Base-by-base conservation (phyloP, 2,888 invertebrate genomes). In the Chironomus riparius region DNA sequence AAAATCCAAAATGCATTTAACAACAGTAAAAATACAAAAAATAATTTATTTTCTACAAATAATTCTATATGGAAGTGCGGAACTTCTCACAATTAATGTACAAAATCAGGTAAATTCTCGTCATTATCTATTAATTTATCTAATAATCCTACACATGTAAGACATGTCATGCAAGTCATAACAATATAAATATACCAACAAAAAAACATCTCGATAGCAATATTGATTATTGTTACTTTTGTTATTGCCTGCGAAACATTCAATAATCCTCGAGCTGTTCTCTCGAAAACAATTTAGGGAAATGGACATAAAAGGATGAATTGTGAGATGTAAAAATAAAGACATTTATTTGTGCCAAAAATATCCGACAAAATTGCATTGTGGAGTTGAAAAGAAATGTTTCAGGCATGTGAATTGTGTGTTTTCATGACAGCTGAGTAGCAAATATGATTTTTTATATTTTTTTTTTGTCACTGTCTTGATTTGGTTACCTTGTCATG, bases 61-160 rank as follows among this genome's bases (percentile, higher is more conserved):
- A 72, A 61, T 61, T 18, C 47, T 62, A 12, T 28, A 6, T 61
- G 56, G 22, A 15, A 28, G 38, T 61, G 72, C 61, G 2, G 72
- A 72, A 62, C 38, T 72, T 24, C 62, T 72, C 21, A 50, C 50
- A 72, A 61, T 72, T 3, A 72, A 72, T 72, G 72, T 72, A 50
- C 72, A 72, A 72, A 72, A 72, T 72, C 72, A 72, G 72, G 72
- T 72, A 72, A 72, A 50, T 71, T 50, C 2, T 21, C 21, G 3
- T 4, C 24, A 28, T 3, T 13, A 48, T 71, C 71, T 22, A 22
- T 56, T 22, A 15, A 21, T 71, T 50, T 24, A 21, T 56, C 18
- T 15, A 18, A 38, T 56, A n/a, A 56, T 1, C 18, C 1, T 7
- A 56, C n/a, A 56, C 56, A 1, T 56, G 56, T 18, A 7, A 18